Evolutionary conservation across 2,113 vertebrate species (phyloP).

Genomic region (Calyptommatus sinebrachiatus): DNA sequence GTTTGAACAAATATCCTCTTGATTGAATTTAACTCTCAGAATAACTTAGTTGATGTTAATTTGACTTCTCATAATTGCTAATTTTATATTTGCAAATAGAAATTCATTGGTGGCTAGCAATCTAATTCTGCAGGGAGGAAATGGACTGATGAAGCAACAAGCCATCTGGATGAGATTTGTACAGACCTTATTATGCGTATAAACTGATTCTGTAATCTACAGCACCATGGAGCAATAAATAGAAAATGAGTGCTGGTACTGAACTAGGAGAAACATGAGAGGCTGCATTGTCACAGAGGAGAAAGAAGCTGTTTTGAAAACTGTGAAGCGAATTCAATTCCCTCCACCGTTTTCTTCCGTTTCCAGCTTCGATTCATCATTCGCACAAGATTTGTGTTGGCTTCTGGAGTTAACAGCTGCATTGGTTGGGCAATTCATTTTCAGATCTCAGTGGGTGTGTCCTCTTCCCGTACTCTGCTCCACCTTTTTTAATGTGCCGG

Average conservation of each 20-base stretch:
- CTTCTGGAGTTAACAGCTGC: too few relatives aligned
- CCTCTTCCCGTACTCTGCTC: too few relatives aligned
- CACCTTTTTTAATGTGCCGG: too few relatives aligned
- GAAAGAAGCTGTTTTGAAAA: too few relatives aligned
- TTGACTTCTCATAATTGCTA: neutral
- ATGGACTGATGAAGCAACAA: neutral
- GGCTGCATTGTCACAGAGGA: too few relatives aligned
- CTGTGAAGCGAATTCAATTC: too few relatives aligned
- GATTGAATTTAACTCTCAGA: constrained; percentile 3
- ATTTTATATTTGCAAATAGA: constrained; percentile 5
- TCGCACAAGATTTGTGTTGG: too few relatives aligned
- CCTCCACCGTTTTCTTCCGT: too few relatives aligned
- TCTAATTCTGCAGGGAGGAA: neutral
- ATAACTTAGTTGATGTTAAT: neutral
- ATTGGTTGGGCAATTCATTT: too few relatives aligned
- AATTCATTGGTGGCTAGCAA: neutral
- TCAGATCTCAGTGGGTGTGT: too few relatives aligned
- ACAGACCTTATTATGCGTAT: neutral
- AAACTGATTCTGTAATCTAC: neutral
- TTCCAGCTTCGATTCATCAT: too few relatives aligned
- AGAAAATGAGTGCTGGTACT: neutral
- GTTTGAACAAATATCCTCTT: constrained; percentile 2
- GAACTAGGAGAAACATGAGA: neutral
- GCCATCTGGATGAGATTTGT: neutral
- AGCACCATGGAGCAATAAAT: neutral